Evolutionary conservation across 2,888 invertebrate genomes (phyloP), one percentile per base, ranked within the genome.

Genomic region (Scelioninae gen. 2): DNA sequence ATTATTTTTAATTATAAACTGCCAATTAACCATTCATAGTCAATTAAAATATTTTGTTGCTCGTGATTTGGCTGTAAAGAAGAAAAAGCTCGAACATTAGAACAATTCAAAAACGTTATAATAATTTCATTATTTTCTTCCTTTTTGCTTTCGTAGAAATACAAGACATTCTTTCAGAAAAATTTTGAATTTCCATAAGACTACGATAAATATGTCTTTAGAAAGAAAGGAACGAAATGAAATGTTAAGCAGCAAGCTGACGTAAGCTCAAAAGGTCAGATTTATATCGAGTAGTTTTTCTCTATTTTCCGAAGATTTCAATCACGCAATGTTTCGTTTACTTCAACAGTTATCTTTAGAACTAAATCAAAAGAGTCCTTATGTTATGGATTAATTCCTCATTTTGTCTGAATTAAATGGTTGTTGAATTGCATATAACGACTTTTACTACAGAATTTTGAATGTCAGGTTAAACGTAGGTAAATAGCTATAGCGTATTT

Each of bases 201-300:
- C n/a, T n/a, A n/a, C 13, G 18, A 16, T 39, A 7, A 16, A 18
- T 1, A 10, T 39, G 7, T 9, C 7, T 16, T 2, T 11, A 13
- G n/a, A 15, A 13, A 39, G 15, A 13, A 43, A 43, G n/a, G 0
- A 19, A 19, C 28, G 11, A 55, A 55, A 55, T 28, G 39, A 55
- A 39, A 41, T 39, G 53, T 28, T 55, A 55, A 39, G 53, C 39
- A 53, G 28, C 10, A 15, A n/a, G 16, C 39, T 41, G 39, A 55
- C 53, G 16, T 18, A 11, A 28, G 53, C 41, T 39, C 53, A 55
- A 55, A 55, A 55, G 53, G 53, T 55, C 53, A 39, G 41, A 41
- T 55, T 15, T 28, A 5, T 33, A 50, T 33, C 50, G n/a, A 22
- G n/a, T 2, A 35, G 33, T n/a, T 50, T 50, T 50, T 50, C 18